These are phyloP conservation scores for Syndactyla subalaris DNA, from an alignment of 2,797 vertebrate species.

Conservation along the genomic window DNA sequence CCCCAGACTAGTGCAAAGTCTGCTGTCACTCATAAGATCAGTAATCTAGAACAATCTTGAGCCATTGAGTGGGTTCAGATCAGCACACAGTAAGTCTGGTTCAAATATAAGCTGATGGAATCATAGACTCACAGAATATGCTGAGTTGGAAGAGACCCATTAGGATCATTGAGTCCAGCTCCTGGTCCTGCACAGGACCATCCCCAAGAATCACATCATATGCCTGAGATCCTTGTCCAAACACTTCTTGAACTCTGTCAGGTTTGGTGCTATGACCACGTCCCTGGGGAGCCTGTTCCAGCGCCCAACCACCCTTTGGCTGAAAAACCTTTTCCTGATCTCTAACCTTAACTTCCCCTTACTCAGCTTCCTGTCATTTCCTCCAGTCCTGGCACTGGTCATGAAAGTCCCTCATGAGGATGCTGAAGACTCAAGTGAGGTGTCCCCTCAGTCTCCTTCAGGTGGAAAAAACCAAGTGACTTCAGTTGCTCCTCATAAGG, in stretches of 20 bases:
- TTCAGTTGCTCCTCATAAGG: not conserved
- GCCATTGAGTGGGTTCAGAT: not conserved
- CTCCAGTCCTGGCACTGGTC: not conserved
- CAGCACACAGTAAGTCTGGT: not conserved
- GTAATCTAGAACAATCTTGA: not conserved
- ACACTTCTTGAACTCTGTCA: not conserved
- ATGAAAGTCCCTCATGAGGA: not conserved
- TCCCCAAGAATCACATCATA: not conserved
- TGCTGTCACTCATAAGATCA: rapidly evolving
- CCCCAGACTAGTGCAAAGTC: not conserved
- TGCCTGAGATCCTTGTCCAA: not conserved
- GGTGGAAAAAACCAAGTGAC: not conserved
- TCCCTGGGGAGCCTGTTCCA: not conserved
- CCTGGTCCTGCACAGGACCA: not conserved
- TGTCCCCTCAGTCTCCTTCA: not conserved
- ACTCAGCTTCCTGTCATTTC: not conserved
- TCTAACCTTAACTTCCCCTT: not conserved
- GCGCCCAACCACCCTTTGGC: not conserved
- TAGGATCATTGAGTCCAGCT: not conserved
- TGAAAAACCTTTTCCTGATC: not conserved
- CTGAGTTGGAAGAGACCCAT: not conserved
- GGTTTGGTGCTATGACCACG: not conserved
- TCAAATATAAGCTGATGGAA: not conserved
- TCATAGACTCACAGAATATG: not conserved
- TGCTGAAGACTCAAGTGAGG: not conserved